Evolutionary conservation across 1,140 invertebrate genomes (phyloP), one percentile per base, ranked within the genome.

Genomic region (Macrocentrus cingulum): DNA sequence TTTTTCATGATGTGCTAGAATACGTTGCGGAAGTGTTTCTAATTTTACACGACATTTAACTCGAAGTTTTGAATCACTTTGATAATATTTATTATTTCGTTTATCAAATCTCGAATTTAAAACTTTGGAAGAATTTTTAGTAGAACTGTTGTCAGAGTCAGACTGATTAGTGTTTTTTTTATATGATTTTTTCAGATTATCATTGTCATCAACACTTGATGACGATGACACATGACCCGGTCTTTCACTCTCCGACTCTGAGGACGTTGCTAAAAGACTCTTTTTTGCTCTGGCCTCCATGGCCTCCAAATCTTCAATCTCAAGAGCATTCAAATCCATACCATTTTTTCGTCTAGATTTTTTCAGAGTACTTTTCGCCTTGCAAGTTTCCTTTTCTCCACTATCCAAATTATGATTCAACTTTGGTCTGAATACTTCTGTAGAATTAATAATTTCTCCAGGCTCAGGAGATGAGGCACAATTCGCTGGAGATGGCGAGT

Each of bases 11-110:
- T 62, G 62, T 19, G 56, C 39, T 34, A 75, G 62, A 32, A 60
- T 53, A 9, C 36, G 59, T 36, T 62, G 13, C 0, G 51, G 36
- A 8, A 76, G 61, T 63, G 57, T 57, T 39, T 62, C 25, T 36
- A 76, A 19, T 13, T 49, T 9, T 37, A 76, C 66, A 20, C 42
- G 4, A 49, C 65, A 68, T 1, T 6, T 2, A 54, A 63, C 60
- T 48, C 42, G 63, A 1, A 76, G 57, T 63, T 70, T 73, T 44
- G 67, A 36, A 55, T 75, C 67, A 0, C 37, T 18, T 29, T 42
- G 60, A 41, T 57, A 61, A 45, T 65, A 42, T n/a, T n/a, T 5
- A 59, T 61, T 66, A 39, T 62, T 63, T 4, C 32, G 13, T n/a
- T n/a, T n/a, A n/a, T n/a, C n/a, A n/a, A 4, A 64, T 23, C 7